These are phyloP conservation scores for Asarcornis scutulata DNA, from an alignment of 2,113 vertebrate species.

Conservation along the genomic window DNA sequence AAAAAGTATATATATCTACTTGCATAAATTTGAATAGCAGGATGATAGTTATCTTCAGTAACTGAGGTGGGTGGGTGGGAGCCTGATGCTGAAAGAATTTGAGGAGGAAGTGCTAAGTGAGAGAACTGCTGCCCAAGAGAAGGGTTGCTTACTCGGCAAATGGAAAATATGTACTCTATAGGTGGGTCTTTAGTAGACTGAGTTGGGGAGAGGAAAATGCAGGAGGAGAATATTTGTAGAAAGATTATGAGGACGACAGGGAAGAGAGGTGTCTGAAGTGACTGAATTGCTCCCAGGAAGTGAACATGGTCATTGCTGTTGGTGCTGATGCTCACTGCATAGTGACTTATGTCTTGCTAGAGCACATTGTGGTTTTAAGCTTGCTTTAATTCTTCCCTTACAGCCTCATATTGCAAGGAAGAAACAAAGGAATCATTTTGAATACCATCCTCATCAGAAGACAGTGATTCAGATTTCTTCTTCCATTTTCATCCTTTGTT, in stretches of 20 bases:
- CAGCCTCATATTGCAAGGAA: neutral
- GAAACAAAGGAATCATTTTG: constrained; percentile 35
- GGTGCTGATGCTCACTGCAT: neutral
- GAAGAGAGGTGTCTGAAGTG: neutral
- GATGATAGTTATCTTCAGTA: constrained; percentile 64
- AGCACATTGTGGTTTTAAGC: neutral
- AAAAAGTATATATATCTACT: constrained; percentile 36
- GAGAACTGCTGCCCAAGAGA: constrained; percentile 54
- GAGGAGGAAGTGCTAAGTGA: constrained; percentile 70
- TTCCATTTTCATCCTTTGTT: constrained; percentile 49
- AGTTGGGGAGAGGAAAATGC: neutral
- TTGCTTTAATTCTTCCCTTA: neutral
- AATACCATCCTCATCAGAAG: constrained; percentile 51
- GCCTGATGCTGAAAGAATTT: constrained; percentile 55
- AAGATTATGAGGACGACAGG: neutral
- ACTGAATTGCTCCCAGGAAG: neutral
- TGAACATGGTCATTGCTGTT: neutral
- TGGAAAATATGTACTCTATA: constrained; percentile 58
- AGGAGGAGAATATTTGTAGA: neutral
- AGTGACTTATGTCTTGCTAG: neutral
- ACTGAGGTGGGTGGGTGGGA: constrained; percentile 55
- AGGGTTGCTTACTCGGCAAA: constrained; percentile 23
- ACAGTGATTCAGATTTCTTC: constrained; percentile 33
- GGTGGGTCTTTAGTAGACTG: constrained; percentile 40
- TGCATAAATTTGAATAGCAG: constrained; percentile 58